Evolutionary conservation across 2,797 vertebrate species (phyloP), one percentile per base, ranked within the genome.

Genomic region (Botia almorhae): DNA sequence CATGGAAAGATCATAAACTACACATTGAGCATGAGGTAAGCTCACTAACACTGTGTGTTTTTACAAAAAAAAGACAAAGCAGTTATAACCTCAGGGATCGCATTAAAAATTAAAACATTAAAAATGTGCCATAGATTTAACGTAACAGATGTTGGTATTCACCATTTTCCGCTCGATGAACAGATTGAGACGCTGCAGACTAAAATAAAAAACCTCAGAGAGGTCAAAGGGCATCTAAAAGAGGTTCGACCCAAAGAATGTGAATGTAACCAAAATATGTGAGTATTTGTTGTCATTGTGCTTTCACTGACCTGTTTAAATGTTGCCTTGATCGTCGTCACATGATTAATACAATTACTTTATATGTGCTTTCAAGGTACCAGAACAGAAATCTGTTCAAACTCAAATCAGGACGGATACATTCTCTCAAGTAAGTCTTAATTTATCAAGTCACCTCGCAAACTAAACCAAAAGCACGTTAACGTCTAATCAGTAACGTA

Each of bases 101-200:
- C 29, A 39, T 36, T 39, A 6, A 64, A 46, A 26, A 26, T 26
- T 26, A 26, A 26, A 26, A 26, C 23, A 26, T 26, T 26, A 26
- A 26, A 26, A 48, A 19, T 67, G 0, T 21, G 11, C 23, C 16
- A 14, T 48, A 26, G 19, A 23, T 23, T 46, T 7, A 16, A 65
- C 36, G 29, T 65, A n/a, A 33, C 16, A 12, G 1, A 56, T 26
- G 26, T 48, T 19, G 8, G 10, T 43, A 60, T 69, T 74, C 17
- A 33, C 76, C 12, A 75, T 56, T 4, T 10, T 33, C 53, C 12
- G 16, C 65, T 74, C 21, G 23, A 16, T 50, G 12, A 50, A 58
- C n/a, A 98, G 97, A 99, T 98, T 26, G 96, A 99, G 94, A 98
- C 97, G 0, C 92, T 98, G 80, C 97, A 99, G 92, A 98, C 96